These are phyloP conservation scores for Oryzias woworae DNA, from an alignment of 2,113 vertebrate genomes.

Conservation along the genomic window DNA sequence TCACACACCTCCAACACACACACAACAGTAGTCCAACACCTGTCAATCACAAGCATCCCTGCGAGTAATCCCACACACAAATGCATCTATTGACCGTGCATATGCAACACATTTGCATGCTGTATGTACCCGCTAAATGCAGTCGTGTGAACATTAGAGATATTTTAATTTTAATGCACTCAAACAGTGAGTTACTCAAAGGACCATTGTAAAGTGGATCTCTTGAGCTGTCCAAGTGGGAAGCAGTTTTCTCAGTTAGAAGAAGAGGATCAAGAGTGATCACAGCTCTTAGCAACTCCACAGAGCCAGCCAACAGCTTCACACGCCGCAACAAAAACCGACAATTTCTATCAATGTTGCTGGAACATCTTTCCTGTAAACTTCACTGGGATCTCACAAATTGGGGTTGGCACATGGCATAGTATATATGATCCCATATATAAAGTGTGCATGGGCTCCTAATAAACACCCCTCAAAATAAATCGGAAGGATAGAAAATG, in stretches of 20 bases:
- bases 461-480: constrained; percentile 60
- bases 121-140: too few relatives aligned
- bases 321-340: constrained; percentile 14
- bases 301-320: constrained; percentile 18
- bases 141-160: too few relatives aligned
- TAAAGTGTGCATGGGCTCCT: constrained; percentile 2
- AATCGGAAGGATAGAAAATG: constrained; percentile 42
- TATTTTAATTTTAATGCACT: neutral
- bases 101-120: too few relatives aligned
- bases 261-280: constrained; percentile 36
- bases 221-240: constrained; percentile 59
- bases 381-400: constrained; percentile 9
- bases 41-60: constrained; percentile 45
- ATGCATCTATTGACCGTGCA: constrained; percentile 10
- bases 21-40: constrained; percentile 35
- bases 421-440: too few relatives aligned
- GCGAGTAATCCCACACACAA: constrained; percentile 35
- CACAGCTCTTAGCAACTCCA: constrained; percentile 20
- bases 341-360: constrained; percentile 12
- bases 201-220: constrained; percentile 28
- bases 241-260: constrained; percentile 50
- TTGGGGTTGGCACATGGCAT: constrained; percentile 21
- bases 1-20: constrained; percentile 12
- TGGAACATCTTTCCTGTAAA: constrained; percentile 16
- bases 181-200: constrained; percentile 34